phyloP scores from a whole-genome alignment of 2,797 vertebrate genomes.

The Semotilus atromaculatus region DNA sequence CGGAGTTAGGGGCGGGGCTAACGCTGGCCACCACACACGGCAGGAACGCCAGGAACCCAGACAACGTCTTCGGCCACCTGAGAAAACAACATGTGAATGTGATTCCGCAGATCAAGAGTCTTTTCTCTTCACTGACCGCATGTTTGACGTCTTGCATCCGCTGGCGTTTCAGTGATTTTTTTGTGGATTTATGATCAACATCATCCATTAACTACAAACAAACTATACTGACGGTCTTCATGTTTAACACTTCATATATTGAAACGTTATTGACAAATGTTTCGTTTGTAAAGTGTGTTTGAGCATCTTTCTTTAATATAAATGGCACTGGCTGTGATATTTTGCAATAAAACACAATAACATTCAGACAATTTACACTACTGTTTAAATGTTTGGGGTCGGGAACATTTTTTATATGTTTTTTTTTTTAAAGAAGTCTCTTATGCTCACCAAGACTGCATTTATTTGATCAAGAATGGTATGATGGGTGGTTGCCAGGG shows the following conservation, averaged over 20 bases:
- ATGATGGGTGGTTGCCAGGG: background rate
- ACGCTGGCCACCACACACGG: constrained; percentile 80
- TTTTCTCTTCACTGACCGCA: too few relatives aligned
- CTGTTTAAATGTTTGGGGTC: background rate
- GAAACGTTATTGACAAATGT: background rate
- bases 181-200: background rate
- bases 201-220: background rate
- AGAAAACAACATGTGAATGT: constrained; percentile 28
- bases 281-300: background rate
- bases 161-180: background rate
- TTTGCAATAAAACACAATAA: background rate
- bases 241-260: background rate
- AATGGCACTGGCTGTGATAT: background rate
- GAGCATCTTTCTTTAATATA: background rate
- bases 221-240: background rate
- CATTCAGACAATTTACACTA: background rate
- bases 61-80: constrained; percentile 91
- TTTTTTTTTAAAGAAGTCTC: background rate
- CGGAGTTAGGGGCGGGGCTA: constrained; percentile 74
- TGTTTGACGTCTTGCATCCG: too few relatives aligned
- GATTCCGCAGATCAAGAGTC: background rate
- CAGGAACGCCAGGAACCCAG: constrained; percentile 85
- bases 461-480: background rate
- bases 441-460: background rate
- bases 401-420: background rate